A percentile compares a stretch with the other conserved stretches of the same genome.
These are phyloP conservation scores for Lithobates pipiens DNA, from an alignment of 2,797 vertebrate species.

Conservation along the genomic window DNA sequence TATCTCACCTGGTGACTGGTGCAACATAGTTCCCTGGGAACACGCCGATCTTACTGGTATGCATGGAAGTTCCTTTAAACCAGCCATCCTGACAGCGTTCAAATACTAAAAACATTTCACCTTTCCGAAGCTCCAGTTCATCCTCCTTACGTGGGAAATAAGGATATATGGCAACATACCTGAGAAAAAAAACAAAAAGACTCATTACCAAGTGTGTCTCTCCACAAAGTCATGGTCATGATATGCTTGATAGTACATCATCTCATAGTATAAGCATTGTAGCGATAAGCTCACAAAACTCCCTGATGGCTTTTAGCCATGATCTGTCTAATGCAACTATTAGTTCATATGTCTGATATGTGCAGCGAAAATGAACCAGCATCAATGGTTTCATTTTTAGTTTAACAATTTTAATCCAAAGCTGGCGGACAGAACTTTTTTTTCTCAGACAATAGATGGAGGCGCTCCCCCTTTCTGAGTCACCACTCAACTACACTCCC, in stretches of 20 bases:
- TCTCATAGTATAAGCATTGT: neutral
- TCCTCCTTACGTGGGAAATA: slow-evolving; percentile 96
- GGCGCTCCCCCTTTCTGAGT: too few species aligned
- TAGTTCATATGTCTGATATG: too few species aligned
- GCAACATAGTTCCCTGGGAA: slow-evolving; percentile 99
- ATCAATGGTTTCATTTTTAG: too few species aligned
- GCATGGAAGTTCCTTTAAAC: slow-evolving; percentile 99
- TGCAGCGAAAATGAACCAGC: too few species aligned
- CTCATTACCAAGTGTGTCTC: neutral
- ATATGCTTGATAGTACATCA: neutral
- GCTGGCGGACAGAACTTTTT: too few species aligned
- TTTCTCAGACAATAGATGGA: too few species aligned
- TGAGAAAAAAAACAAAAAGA: slow-evolving; percentile 65
- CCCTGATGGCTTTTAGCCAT: too few species aligned
- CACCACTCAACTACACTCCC: too few species aligned
- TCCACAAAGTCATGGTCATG: neutral
- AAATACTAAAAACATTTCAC: slow-evolving; percentile 97
- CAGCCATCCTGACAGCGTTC: slow-evolving; percentile 98
- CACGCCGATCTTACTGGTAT: slow-evolving; percentile 96
- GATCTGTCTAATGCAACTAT: too few species aligned
- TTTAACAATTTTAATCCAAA: too few species aligned
- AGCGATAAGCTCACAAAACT: neutral
- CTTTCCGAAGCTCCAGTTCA: slow-evolving; percentile 95
- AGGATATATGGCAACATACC: slow-evolving; percentile 95
- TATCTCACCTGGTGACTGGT: slow-evolving; percentile 89